A percentile compares a stretch with the other conserved stretches of the same genome.
These are phyloP conservation scores for fruit fly (Drosophila melanogaster) DNA, from an alignment of 1,140 invertebrate species.

Conservation along the genomic window Release_6_plus_ISO1_MT NC_004354.4:20668001-20668500, in stretches of 20 bases:
- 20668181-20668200: too few relatives aligned
- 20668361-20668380: neutral
- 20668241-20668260: too few relatives aligned
- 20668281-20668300: neutral
- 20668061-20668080: neutral
- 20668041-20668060: neutral
- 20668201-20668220: too few relatives aligned
- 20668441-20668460: neutral
- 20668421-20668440: neutral
- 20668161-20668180: too few relatives aligned
- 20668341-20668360: neutral
- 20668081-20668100: neutral
- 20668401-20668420: neutral
- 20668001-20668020: neutral
- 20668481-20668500: neutral
- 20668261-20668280: neutral
- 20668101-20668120: too few relatives aligned
- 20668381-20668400: neutral
- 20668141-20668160: too few relatives aligned
- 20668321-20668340: neutral
- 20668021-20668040: neutral
- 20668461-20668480: neutral
- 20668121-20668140: too few relatives aligned
- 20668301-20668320: neutral
- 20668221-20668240: too few relatives aligned